Conservation (phyloP, 2,797 vertebrate species). For the Gymnothorax javanicus region DNA sequence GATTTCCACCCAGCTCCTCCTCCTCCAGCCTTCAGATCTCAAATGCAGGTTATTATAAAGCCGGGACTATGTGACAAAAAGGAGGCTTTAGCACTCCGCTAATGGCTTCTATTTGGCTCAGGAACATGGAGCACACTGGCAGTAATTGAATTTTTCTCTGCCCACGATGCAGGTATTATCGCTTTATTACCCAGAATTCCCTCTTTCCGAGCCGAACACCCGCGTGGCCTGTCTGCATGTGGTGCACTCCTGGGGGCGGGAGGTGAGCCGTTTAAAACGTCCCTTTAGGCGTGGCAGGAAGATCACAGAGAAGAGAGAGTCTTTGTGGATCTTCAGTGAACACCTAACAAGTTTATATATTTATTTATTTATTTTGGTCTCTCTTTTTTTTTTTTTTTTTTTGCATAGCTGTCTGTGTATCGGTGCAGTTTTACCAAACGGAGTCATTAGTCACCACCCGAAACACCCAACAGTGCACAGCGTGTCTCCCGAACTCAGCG, state of each 20-base stretch:
- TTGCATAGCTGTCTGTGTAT: not conserved
- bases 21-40: not conserved
- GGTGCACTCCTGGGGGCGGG: not conserved
- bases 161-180: not conserved
- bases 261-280: not conserved
- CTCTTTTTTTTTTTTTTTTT: not conserved
- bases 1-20: not conserved
- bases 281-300: not conserved
- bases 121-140: not conserved
- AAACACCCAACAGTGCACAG: not conserved
- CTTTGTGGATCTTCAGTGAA: slow-evolving; percentile 25
- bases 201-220: not conserved
- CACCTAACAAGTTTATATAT: not conserved
- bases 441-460: slow-evolving; percentile 12
- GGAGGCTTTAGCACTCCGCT: not conserved
- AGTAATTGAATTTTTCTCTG: not conserved
- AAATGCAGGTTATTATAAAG: not conserved
- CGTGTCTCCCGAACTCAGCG: not conserved
- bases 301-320: not conserved
- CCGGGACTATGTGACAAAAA: not conserved
- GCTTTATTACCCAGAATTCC: not conserved
- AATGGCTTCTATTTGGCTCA: slow-evolving; percentile 12
- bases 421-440: not conserved
- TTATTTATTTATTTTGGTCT: not conserved
- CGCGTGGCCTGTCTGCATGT: not conserved